Conservation (phyloP, 2,888 invertebrate genomes). For the Dicycla oo region DNA sequence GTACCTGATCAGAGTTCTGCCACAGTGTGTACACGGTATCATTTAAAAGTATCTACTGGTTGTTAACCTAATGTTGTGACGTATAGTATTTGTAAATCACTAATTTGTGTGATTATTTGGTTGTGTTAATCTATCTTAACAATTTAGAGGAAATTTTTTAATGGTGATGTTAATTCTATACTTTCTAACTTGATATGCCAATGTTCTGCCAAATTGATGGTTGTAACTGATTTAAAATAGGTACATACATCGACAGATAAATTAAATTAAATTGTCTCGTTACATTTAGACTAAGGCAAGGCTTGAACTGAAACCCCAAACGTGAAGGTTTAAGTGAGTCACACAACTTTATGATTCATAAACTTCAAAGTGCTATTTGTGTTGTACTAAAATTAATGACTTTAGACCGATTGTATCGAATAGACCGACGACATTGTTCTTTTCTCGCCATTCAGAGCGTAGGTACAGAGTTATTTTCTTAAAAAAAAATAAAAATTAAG, state of each 20-base stretch:
- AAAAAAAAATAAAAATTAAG: conserved; percentile 74
- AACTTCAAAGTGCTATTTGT: conserved; percentile 72
- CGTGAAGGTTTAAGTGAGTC: conserved; percentile 64
- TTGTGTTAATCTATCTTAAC: conserved; percentile 85
- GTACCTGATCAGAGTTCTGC: conserved; percentile 81
- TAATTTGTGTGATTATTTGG: conserved; percentile 88
- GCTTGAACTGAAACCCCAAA: conserved; percentile 73
- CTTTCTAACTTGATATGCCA: conserved; percentile 77
- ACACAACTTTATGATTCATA: conserved; percentile 32
- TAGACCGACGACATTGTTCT: conserved; percentile 44
- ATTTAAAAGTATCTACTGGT: conserved; percentile 64
- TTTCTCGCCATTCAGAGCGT: conserved; percentile 62
- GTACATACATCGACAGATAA: conserved; percentile 68
- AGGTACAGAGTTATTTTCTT: conserved; percentile 80
- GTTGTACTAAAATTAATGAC: conserved; percentile 58
- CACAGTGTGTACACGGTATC: conserved; percentile 66
- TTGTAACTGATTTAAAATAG: conserved; percentile 69
- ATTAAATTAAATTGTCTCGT: conserved; percentile 69
- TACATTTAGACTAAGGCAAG: conserved; percentile 78
- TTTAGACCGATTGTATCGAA: conserved; percentile 51
- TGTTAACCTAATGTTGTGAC: conserved; percentile 61
- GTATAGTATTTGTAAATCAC: conserved; percentile 76
- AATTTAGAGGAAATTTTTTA: conserved; percentile 80
- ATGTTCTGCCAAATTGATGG: conserved; percentile 77
- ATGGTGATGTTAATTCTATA: conserved; percentile 69